These are phyloP conservation scores for Pantherophis alleghaniensis DNA, from an alignment of 2,797 vertebrate genomes.

Conservation along the genomic window DNA sequence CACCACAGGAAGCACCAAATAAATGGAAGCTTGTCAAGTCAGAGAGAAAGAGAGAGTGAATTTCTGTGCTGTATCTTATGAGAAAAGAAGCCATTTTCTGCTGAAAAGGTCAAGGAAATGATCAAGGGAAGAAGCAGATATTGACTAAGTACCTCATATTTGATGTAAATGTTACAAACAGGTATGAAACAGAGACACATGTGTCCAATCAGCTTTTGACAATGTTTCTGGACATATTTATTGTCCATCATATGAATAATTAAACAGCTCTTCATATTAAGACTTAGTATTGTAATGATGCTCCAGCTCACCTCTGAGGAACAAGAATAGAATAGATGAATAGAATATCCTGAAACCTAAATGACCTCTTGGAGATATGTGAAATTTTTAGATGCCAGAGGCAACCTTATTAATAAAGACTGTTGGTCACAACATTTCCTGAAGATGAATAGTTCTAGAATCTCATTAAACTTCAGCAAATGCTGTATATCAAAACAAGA, in stretches of 20 bases:
- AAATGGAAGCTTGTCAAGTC: not conserved
- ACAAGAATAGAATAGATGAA: constrained; percentile 3
- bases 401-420: not conserved
- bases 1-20: constrained; percentile 6
- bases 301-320: not conserved
- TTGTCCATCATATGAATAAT: not conserved
- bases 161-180: constrained; percentile 34
- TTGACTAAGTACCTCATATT: not conserved
- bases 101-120: constrained; percentile 2
- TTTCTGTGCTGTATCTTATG: not conserved
- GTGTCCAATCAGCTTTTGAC: not conserved
- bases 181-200: not conserved
- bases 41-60: not conserved
- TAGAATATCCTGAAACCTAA: not conserved
- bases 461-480: not conserved
- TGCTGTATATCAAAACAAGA: not conserved
- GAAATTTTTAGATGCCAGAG: not conserved
- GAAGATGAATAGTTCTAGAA: not conserved
- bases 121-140: constrained; percentile 36
- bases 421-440: not conserved
- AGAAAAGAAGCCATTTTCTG: not conserved
- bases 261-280: not conserved
- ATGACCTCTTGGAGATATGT: not conserved
- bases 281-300: not conserved
- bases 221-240: constrained; percentile 1